phyloP scores from a whole-genome alignment of 2,113 vertebrate species.

The Aix galericulata region DNA sequence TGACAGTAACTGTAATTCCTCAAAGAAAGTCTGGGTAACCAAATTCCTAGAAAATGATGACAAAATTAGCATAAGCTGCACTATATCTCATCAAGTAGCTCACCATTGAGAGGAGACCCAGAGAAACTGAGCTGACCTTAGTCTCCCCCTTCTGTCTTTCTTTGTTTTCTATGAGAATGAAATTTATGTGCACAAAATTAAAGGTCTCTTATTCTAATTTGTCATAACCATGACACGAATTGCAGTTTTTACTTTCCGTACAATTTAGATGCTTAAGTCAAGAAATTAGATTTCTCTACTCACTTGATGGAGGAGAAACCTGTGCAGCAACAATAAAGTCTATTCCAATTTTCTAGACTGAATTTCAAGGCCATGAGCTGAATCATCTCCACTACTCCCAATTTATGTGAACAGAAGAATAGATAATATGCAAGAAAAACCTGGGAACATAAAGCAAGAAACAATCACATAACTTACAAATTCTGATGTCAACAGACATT shows the following conservation, averaged over 20 bases:
- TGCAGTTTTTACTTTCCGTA: accelerated
- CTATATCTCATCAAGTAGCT: background rate
- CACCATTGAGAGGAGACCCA: background rate
- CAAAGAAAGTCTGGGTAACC: background rate
- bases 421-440: background rate
- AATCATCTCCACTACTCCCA: background rate
- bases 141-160: background rate
- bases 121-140: background rate
- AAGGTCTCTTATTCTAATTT: accelerated
- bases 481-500: background rate
- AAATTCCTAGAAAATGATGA: background rate
- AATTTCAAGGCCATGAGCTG: background rate
- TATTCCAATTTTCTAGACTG: background rate
- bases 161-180: background rate
- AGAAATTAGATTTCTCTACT: background rate
- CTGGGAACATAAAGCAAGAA: background rate
- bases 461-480: background rate
- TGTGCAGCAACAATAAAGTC: background rate
- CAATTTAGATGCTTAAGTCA: background rate
- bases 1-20: background rate
- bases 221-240: background rate
- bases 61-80: background rate
- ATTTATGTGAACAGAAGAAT: background rate
- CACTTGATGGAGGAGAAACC: background rate
- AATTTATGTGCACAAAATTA: background rate